phyloP scores from a whole-genome alignment of 2,797 vertebrate genomes.

The Bradypodion pumilum region DNA sequence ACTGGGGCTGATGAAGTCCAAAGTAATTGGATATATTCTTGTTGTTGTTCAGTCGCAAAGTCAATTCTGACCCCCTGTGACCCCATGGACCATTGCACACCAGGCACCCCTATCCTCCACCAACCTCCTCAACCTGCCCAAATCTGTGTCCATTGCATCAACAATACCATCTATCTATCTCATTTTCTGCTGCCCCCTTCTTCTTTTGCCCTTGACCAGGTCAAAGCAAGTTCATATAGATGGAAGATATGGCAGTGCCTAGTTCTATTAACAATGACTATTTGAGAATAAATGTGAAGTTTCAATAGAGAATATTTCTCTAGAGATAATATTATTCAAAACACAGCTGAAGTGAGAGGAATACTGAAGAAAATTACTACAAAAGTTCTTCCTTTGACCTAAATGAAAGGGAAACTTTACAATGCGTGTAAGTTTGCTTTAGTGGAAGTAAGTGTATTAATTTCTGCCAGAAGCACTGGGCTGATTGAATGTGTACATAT shows the following conservation, averaged over 20 bases:
- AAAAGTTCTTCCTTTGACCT: neutral
- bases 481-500: conserved; percentile 35
- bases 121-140: too few species aligned
- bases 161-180: too few species aligned
- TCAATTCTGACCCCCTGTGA: too few species aligned
- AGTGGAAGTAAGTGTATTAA: conserved; percentile 24
- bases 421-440: neutral
- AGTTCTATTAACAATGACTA: neutral
- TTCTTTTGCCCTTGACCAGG: too few species aligned
- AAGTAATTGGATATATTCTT: neutral
- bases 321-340: neutral
- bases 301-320: neutral
- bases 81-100: too few species aligned
- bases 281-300: neutral
- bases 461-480: neutral
- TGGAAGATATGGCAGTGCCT: neutral
- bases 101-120: too few species aligned
- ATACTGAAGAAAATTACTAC: too few species aligned
- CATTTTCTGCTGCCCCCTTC: too few species aligned
- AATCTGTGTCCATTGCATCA: too few species aligned
- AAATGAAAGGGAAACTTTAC: neutral
- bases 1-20: neutral
- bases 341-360: neutral
- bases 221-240: neutral
- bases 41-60: too few species aligned